A percentile compares a stretch with the other conserved stretches of the same genome.
phyloP scores from a whole-genome alignment of 1,140 invertebrate genomes.

The Drosophila ohnishii region DNA sequence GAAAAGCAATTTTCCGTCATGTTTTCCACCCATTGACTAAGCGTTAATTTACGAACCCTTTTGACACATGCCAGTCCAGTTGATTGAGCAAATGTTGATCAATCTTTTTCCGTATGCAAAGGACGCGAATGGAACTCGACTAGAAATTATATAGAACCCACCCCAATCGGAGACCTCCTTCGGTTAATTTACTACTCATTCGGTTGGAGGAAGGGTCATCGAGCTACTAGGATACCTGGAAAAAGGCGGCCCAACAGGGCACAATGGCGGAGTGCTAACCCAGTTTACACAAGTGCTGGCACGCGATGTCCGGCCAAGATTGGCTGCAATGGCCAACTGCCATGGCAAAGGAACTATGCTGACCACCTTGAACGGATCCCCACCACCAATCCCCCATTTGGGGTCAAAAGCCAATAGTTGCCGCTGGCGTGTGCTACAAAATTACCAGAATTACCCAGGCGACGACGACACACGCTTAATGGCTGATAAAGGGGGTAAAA shows the following conservation, averaged over 20 bases:
- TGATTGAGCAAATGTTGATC: slow-evolving; percentile 32
- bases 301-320: slow-evolving; percentile 70
- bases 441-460: not conserved
- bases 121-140: not conserved
- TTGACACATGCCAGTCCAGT: slow-evolving; percentile 33
- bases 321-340: slow-evolving; percentile 49
- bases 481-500: slow-evolving; percentile 3
- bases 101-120: slow-evolving; percentile 29
- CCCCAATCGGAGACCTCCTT: not conserved
- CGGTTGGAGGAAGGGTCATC: slow-evolving; percentile 1
- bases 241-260: slow-evolving; percentile 13
- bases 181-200: not conserved
- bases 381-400: not conserved
- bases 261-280: slow-evolving; percentile 40
- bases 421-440: slow-evolving; percentile 2
- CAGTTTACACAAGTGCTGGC: slow-evolving; percentile 58
- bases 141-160: not conserved
- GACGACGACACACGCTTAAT: not conserved
- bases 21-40: slow-evolving; percentile 9
- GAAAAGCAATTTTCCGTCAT: not conserved
- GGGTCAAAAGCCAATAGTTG: slow-evolving; percentile 38
- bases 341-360: slow-evolving; percentile 24
- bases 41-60: slow-evolving; percentile 7
- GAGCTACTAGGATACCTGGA: slow-evolving; percentile 13
- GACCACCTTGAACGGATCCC: slow-evolving; percentile 28